A percentile compares a stretch with the other conserved stretches of the same genome.
Evolutionary conservation across 2,113 vertebrate genomes (phyloP).

Genomic region (Mesoclemmys tuberculata): DNA sequence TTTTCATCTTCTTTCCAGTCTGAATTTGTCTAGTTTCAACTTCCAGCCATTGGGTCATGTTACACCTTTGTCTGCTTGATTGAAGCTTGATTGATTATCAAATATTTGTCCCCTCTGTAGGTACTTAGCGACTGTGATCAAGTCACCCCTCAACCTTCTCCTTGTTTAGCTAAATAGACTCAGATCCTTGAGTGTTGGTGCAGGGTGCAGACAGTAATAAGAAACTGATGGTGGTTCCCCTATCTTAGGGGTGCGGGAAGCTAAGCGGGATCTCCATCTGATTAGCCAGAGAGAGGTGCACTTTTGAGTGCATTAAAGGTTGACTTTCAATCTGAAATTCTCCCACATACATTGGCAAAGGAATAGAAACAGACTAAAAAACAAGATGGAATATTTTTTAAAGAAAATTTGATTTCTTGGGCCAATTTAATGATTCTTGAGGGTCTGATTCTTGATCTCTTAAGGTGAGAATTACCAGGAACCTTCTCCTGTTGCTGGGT

Average conservation of each 20-base stretch:
- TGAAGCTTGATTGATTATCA: not conserved
- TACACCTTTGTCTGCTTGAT: not conserved
- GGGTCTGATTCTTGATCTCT: not conserved
- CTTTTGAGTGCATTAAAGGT: not conserved
- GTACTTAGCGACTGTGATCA: not conserved
- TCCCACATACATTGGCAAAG: not conserved
- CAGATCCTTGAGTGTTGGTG: not conserved
- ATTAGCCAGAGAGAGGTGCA: not conserved
- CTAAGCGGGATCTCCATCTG: not conserved
- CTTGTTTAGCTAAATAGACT: not conserved
- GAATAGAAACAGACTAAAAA: not conserved
- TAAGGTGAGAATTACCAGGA: not conserved
- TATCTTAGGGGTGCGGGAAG: not conserved
- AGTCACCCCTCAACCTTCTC: not conserved
- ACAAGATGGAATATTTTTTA: not conserved
- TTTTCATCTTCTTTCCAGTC: not conserved
- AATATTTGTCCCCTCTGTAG: not conserved
- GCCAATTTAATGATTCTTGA: not conserved
- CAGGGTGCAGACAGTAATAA: not conserved
- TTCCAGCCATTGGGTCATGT: not conserved
- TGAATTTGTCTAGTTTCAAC: not conserved
- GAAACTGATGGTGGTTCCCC: not conserved
- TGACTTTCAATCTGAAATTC: not conserved
- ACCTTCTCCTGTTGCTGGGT: no score
- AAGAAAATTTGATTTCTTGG: not conserved